Percentiles rank a stretch among this genome's conserved stretches.
phyloP scores from a whole-genome alignment of 1,140 invertebrate species.

The Druon quercuslanigerum region DNA sequence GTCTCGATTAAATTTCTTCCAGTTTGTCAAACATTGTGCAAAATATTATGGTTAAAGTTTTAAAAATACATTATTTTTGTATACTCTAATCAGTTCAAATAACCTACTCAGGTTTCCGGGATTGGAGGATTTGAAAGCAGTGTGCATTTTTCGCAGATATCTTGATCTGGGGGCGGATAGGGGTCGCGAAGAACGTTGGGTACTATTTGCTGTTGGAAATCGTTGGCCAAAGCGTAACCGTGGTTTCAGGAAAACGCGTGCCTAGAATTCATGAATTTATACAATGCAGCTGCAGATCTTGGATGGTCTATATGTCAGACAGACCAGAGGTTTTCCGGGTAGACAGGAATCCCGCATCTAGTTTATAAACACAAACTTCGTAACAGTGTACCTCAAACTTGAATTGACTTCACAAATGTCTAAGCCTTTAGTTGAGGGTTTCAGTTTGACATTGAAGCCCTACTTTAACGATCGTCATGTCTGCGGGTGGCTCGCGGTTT shows the following conservation, averaged over 20 bases:
- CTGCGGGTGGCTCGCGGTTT: neutral
- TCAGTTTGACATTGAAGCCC: neutral
- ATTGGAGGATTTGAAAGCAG: slow-evolving; percentile 1
- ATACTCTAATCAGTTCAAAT: no score
- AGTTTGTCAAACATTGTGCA: no score
- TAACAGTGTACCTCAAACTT: neutral
- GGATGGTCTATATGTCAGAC: neutral
- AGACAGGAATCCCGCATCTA: neutral
- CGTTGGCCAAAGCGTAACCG: slow-evolving; percentile 11
- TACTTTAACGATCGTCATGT: neutral
- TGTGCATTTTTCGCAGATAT: neutral
- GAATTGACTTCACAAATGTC: slow-evolving; percentile 20
- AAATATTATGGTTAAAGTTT: no score
- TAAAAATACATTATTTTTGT: no score
- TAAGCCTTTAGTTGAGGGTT: neutral
- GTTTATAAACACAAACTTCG: neutral
- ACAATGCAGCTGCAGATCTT: neutral
- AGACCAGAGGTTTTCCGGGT: neutral
- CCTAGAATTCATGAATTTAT: slow-evolving; percentile 9
- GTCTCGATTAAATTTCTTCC: no score
- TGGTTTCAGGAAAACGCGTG: slow-evolving; percentile 8
- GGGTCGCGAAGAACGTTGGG: neutral
- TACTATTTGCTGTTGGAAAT: slow-evolving; percentile 15
- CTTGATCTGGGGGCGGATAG: neutral
- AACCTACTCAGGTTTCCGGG: neutral